Evolutionary conservation across 92 coral and sea anemone species (phyloP).

Genomic region (Ricordea florida): DNA sequence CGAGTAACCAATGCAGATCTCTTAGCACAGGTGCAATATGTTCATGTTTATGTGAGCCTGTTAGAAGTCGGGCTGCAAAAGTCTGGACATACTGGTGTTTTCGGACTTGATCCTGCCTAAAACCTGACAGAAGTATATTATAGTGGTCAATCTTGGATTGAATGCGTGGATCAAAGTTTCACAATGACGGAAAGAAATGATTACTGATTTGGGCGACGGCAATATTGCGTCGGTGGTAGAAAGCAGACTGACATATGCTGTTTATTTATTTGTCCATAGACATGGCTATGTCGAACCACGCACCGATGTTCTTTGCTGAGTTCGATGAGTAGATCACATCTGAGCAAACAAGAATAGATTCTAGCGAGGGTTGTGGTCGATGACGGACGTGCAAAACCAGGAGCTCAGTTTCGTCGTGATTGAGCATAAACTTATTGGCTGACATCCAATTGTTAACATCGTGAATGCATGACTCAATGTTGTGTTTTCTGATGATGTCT

Average conservation of each 20-base stretch:
- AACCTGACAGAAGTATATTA: conserved; percentile 1
- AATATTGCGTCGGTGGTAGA: background rate
- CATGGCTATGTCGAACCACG: conserved; percentile 11
- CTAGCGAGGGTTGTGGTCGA: conserved; percentile 5
- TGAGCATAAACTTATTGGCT: conserved; percentile 10
- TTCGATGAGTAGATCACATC: no score
- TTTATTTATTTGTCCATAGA: conserved; percentile 9
- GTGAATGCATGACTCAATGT: background rate
- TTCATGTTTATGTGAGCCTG: conserved; percentile 38
- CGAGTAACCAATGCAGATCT: conserved; percentile 27
- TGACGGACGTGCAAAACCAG: conserved; percentile 8
- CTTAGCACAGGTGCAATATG: conserved; percentile 24
- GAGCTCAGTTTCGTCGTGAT: background rate
- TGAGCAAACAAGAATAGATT: conserved; percentile 3
- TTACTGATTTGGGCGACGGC: background rate
- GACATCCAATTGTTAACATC: background rate
- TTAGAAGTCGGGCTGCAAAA: conserved; percentile 27
- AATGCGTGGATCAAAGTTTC: background rate
- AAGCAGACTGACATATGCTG: conserved; percentile 29
- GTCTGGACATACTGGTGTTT: conserved; percentile 23
- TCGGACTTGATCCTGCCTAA: conserved; percentile 7
- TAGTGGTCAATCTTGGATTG: background rate
- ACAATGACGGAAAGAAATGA: background rate
- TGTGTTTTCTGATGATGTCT: background rate
- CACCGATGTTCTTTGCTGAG: conserved; percentile 25